Evolutionary conservation across 1,140 invertebrate genomes (phyloP).

Genomic region (Bombus soroeensis): DNA sequence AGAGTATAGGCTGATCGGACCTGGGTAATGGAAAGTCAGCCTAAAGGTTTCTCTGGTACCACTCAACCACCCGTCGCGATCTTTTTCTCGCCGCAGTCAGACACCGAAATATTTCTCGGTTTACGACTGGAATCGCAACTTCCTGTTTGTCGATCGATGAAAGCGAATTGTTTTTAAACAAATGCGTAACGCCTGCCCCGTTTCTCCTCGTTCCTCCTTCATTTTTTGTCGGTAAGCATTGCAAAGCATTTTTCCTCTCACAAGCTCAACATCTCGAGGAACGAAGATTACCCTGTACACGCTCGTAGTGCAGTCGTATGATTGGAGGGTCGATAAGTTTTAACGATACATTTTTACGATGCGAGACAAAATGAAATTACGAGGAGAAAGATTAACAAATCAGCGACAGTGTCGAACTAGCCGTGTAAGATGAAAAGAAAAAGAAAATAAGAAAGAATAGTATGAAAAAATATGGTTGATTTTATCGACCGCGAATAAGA

Average conservation of each 20-base stretch:
- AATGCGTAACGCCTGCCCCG: neutral
- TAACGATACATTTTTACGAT: neutral
- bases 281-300: too few relatives aligned
- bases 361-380: neutral
- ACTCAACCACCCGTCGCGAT: conserved; percentile 74
- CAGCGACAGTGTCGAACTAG: neutral
- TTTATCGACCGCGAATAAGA: conserved; percentile 48
- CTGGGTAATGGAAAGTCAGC: conserved; percentile 56
- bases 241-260: neutral
- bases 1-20: conserved; percentile 29
- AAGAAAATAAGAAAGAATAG: neutral
- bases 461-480: neutral
- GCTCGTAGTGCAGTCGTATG: too few relatives aligned
- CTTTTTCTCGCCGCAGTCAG: conserved; percentile 12
- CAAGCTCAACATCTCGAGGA: neutral
- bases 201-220: too few relatives aligned
- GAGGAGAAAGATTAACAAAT: neutral
- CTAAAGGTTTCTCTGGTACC: conserved; percentile 75
- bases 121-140: neutral
- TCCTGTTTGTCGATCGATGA: neutral
- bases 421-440: too few relatives aligned
- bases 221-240: too few relatives aligned
- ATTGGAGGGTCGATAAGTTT: neutral
- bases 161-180: neutral
- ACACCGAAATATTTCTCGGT: neutral